A percentile compares a stretch with the other conserved stretches of the same genome.
phyloP scores from a whole-genome alignment of 2,888 invertebrate genomes.

The Alcis repandata region DNA sequence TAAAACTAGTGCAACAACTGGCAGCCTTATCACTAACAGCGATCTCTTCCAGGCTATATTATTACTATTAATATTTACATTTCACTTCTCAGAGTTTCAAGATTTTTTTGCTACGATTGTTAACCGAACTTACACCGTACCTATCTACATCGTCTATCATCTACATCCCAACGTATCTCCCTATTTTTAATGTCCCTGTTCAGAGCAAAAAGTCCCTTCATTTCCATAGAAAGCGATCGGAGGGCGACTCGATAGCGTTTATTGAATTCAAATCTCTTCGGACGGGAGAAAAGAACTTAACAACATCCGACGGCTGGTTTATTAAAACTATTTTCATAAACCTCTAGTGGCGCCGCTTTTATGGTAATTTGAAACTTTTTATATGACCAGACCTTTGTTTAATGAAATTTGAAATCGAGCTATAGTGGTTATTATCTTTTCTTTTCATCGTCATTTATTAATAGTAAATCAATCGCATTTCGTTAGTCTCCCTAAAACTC shows the following conservation, averaged over 20 bases:
- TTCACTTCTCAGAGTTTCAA: no score
- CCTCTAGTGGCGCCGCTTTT: background rate
- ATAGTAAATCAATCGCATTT: no score
- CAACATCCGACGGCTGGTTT: slow-evolving; percentile 49
- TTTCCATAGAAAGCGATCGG: slow-evolving; percentile 76
- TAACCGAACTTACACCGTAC: background rate
- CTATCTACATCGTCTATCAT: background rate
- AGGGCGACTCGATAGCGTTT: slow-evolving; percentile 67
- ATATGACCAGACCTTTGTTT: background rate
- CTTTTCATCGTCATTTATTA: no score
- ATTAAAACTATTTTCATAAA: slow-evolving; percentile 48
- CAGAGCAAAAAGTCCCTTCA: slow-evolving; percentile 63
- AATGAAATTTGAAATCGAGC: no score
- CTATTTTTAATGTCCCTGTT: slow-evolving; percentile 21
- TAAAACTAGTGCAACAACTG: no score
- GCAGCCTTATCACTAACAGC: no score
- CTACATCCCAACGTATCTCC: slow-evolving; percentile 13
- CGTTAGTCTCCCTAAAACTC: no score
- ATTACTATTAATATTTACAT: no score
- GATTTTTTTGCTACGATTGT: no score
- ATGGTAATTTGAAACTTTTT: background rate
- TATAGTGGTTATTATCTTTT: no score
- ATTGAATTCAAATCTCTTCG: slow-evolving; percentile 80
- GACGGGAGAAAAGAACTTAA: slow-evolving; percentile 62
- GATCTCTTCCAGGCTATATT: no score